Conservation (phyloP, 2,113 vertebrate species). For the Marmota monax region DNA sequence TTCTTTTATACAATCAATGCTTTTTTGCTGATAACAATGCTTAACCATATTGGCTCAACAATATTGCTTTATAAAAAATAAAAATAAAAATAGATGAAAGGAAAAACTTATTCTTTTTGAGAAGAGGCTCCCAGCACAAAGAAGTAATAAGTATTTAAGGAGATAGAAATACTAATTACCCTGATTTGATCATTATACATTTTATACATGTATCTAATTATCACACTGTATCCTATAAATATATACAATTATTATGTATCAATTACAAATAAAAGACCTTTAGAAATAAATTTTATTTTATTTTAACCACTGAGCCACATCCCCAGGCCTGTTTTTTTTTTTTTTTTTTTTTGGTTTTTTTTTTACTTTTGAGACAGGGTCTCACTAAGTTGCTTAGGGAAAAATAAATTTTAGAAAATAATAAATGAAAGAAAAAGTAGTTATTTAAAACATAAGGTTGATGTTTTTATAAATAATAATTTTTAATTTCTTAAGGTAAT, state of each 20-base stretch:
- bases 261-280: neutral
- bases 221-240: neutral
- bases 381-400: too few species aligned
- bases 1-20: neutral
- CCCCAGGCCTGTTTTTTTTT: too few species aligned
- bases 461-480: neutral
- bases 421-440: neutral
- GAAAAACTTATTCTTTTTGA: neutral
- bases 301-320: too few species aligned
- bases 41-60: neutral
- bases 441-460: conserved; percentile 29
- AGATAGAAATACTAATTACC: neutral
- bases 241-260: neutral
- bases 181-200: neutral
- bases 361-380: too few species aligned
- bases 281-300: neutral
- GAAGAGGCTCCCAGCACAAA: neutral
- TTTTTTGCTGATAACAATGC: neutral
- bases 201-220: neutral
- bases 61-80: neutral
- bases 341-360: too few species aligned
- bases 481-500: conserved; percentile 7
- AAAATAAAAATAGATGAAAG: neutral
- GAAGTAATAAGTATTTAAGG: neutral
- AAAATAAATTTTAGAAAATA: neutral